These are phyloP conservation scores for Elachura formosa DNA, from an alignment of 2,113 vertebrate genomes.

Conservation along the genomic window DNA sequence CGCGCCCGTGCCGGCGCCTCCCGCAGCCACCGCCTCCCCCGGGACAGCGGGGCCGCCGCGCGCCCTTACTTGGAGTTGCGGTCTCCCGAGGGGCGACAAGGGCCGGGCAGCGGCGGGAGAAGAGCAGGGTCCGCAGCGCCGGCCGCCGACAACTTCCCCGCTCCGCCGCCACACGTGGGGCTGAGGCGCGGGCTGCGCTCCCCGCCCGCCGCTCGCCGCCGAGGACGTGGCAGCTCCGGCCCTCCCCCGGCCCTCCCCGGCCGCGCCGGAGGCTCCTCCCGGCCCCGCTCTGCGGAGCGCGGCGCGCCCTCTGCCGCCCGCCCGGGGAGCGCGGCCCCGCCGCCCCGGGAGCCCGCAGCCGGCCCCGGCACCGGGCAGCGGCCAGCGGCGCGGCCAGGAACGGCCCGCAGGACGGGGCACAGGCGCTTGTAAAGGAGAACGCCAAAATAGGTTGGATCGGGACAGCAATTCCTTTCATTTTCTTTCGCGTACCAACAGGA, in stretches of 20 bases:
- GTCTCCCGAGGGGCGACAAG: background rate
- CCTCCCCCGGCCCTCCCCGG: background rate
- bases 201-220: background rate
- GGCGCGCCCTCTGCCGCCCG: conserved; percentile 71
- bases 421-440: background rate
- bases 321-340: background rate
- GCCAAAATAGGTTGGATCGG: background rate
- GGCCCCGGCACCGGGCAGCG: background rate
- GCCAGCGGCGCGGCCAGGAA: no score
- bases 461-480: background rate
- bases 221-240: conserved; percentile 19
- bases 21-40: background rate
- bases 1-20: background rate
- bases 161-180: background rate
- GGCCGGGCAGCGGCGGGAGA: background rate
- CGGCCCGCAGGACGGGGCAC: no score
- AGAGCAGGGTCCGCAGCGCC: background rate
- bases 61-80: background rate
- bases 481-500: background rate
- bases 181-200: background rate
- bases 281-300: conserved; percentile 11
- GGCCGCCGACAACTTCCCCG: conserved; percentile 21
- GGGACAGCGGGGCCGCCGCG: background rate
- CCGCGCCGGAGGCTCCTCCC: conserved; percentile 39
- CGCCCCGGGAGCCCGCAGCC: background rate